Percentiles rank a stretch among this genome's conserved stretches.
These are phyloP conservation scores for Trachurus trachurus DNA, from an alignment of 2,797 vertebrate genomes.

Conservation along the genomic window DNA sequence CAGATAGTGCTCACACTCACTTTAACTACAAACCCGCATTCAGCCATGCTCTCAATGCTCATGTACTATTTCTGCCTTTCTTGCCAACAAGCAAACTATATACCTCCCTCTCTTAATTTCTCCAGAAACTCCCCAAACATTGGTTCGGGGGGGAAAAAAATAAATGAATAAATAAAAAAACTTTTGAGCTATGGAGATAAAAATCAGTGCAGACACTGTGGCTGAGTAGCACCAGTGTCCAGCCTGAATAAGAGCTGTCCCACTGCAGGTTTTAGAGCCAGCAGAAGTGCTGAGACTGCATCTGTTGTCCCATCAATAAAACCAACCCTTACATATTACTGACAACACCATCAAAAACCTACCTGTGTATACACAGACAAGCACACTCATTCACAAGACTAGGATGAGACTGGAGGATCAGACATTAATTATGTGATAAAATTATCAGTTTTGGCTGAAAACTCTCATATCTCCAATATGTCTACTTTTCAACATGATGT, in stretches of 20 bases:
- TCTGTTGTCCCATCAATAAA: conserved; percentile 57
- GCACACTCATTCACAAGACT: not conserved
- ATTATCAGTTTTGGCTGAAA: conserved; percentile 18
- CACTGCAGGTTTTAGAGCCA: conserved; percentile 43
- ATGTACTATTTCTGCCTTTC: not conserved
- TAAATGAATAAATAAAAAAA: not conserved
- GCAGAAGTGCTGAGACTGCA: conserved; percentile 59
- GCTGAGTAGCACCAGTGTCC: conserved; percentile 35
- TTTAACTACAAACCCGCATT: conserved; percentile 5
- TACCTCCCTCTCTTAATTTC: conserved; percentile 1
- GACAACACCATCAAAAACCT: conserved; percentile 37
- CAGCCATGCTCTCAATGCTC: not conserved
- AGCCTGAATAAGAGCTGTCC: conserved; percentile 28
- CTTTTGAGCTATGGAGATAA: conserved; percentile 37
- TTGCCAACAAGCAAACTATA: conserved; percentile 14
- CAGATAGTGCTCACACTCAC: not conserved
- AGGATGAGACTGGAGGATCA: conserved; percentile 5
- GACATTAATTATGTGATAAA: conserved; percentile 34
- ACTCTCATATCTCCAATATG: conserved; percentile 5
- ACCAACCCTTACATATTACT: conserved; percentile 26
- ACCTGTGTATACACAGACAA: not conserved
- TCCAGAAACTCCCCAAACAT: conserved; percentile 9
- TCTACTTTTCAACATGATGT: conserved; percentile 30
- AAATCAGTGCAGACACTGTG: conserved; percentile 35
- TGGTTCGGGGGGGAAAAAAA: not conserved